phyloP scores from a whole-genome alignment of 2,113 vertebrate species.

The Alligator mississippiensis region DNA sequence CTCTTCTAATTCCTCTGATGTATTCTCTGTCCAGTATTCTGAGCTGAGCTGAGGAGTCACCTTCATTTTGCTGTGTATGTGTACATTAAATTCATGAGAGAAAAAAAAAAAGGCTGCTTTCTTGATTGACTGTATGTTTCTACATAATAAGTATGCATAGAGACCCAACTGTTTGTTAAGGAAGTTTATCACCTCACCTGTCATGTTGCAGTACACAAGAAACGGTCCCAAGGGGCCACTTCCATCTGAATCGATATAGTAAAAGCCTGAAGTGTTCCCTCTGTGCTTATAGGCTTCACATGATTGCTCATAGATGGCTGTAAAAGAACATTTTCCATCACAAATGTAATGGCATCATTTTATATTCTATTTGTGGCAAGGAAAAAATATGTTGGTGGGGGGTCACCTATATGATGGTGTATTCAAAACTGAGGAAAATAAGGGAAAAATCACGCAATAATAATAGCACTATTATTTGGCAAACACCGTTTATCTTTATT shows the following conservation, averaged over 20 bases:
- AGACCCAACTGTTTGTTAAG: constrained; percentile 40
- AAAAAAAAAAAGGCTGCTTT: constrained; percentile 8
- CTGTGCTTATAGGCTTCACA: constrained; percentile 96
- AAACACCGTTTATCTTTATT: not conserved
- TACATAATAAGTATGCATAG: constrained; percentile 29
- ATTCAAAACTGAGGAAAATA: not conserved
- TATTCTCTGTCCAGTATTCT: constrained; percentile 10
- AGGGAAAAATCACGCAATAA: not conserved
- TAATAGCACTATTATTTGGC: not conserved
- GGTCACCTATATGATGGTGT: not conserved
- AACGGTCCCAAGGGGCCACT: constrained; percentile 90
- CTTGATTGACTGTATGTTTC: constrained; percentile 13
- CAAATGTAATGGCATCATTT: constrained; percentile 17
- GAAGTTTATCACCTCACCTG: constrained; percentile 84
- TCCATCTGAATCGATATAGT: constrained; percentile 92
- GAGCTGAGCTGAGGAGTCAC: constrained; percentile 10
- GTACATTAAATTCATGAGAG: not conserved
- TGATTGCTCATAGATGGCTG: constrained; percentile 92
- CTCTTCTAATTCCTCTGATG: constrained; percentile 23
- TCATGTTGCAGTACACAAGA: constrained; percentile 94
- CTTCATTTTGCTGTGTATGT: constrained; percentile 9
- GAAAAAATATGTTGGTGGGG: not conserved
- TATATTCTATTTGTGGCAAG: constrained; percentile 18
- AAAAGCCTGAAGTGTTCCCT: constrained; percentile 91
- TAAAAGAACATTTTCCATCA: constrained; percentile 47